These are phyloP conservation scores for Apodemus agrarius DNA, from an alignment of 2,797 vertebrate species.

Conservation along the genomic window DNA sequence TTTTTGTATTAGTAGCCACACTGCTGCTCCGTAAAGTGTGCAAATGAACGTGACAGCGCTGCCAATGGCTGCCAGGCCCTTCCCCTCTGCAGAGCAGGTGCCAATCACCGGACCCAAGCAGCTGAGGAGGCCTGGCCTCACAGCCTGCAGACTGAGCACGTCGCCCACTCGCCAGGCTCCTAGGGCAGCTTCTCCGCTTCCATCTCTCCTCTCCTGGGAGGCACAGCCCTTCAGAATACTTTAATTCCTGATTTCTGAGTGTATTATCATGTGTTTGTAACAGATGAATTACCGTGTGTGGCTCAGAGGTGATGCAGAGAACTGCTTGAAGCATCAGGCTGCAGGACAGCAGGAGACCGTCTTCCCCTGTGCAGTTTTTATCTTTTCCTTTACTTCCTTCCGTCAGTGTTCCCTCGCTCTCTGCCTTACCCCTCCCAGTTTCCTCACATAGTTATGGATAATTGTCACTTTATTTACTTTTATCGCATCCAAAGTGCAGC, in stretches of 20 bases:
- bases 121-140: constrained; percentile 87
- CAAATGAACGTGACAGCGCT: constrained; percentile 89
- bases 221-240: constrained; percentile 92
- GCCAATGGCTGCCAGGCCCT: constrained; percentile 91
- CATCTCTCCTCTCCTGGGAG: constrained; percentile 86
- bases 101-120: constrained; percentile 94
- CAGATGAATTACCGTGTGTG: constrained; percentile 95
- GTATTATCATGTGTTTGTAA: constrained; percentile 92
- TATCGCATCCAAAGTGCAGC: constrained; percentile 86
- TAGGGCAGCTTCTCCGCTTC: constrained; percentile 76
- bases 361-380: neutral
- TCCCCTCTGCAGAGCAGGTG: constrained; percentile 95
- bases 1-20: constrained; percentile 93
- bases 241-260: constrained; percentile 93
- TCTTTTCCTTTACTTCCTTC: neutral
- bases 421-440: constrained; percentile 36
- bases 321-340: constrained; percentile 85
- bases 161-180: constrained; percentile 68
- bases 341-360: constrained; percentile 76
- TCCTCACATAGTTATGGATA: constrained; percentile 84
- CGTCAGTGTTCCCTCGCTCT: neutral
- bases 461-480: constrained; percentile 89
- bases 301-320: constrained; percentile 88
- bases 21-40: constrained; percentile 93
- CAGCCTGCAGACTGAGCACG: constrained; percentile 88